Base-by-base conservation (phyloP, 2,888 invertebrate genomes). In the Macropis europaea region DNA sequence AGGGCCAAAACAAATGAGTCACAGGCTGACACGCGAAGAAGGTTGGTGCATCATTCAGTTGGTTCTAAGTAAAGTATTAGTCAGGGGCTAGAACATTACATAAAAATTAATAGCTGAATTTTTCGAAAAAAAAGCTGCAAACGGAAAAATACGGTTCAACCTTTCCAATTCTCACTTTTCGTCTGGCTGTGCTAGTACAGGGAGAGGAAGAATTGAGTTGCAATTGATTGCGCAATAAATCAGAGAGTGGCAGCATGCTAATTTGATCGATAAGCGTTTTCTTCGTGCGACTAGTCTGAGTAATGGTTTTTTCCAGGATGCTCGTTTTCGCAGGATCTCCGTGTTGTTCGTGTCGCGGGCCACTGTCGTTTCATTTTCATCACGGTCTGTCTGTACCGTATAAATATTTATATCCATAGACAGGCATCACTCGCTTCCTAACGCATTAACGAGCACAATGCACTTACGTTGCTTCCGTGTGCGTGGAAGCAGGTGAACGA, bases 391-490 rank as follows among this genome's bases (percentile, higher is more conserved):
- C 50, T 62, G 70, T 28, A 48, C 50, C 38, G 50, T 66, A 74
- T 74, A 68, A 75, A 78, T 78, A 78, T 78, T 78, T 68, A 67
- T 71, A 61, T 28, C 30, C 61, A 62, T 72, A 72, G 68, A 76
- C 69, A 63, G 59, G 59, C 61, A 73, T 67, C 76, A 72, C 60
- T 52, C 56, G 73, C 66, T 64, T 61, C 60, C 75, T 62, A 73
- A 67, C 66, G 68, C 76, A 76, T 79, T 81, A 75, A 68, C 76
- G 60, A 71, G 70, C 73, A 56, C 68, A 69, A 60, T 75, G 79
- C 76, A 73, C 76, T 57, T 81, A 67, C 47, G 66, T 53, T 54
- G 71, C 76, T 66, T 77, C n/a, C 64, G 63, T 69, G 67, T 54
- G 57, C 61, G 62, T 71, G 68, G 47, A 38, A 30, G 32, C 73